Evolutionary conservation across 2,888 invertebrate species (phyloP).

Genomic region (Ormyrus labotus): DNA sequence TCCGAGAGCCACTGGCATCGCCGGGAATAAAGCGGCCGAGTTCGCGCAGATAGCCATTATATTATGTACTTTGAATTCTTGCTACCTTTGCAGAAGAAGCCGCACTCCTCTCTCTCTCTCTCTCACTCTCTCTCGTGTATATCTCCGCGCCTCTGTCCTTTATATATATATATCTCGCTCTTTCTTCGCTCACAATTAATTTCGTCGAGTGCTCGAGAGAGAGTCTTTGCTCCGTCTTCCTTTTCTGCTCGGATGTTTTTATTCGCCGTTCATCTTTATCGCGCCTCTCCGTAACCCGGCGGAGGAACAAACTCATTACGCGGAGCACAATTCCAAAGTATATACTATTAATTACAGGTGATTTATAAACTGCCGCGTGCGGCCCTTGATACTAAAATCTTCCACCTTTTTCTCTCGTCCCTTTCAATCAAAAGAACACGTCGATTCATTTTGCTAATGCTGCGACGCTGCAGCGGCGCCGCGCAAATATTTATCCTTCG

Average conservation of each 20-base stretch:
- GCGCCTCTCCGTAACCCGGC: background rate
- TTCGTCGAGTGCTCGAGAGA: constrained; percentile 49
- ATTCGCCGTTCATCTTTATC: constrained; percentile 25
- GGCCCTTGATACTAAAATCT: too few species aligned
- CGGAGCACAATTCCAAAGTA: constrained; percentile 4
- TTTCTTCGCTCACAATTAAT: constrained; percentile 52
- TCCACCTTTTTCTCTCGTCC: too few species aligned
- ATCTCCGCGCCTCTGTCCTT: constrained; percentile 27
- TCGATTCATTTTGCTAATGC: too few species aligned
- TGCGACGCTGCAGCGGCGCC: too few species aligned
- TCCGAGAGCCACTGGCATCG: constrained; percentile 47
- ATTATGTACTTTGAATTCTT: constrained; percentile 63
- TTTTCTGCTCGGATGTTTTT: constrained; percentile 40
- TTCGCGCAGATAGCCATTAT: constrained; percentile 61
- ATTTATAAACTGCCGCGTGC: background rate
- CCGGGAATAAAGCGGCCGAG: constrained; percentile 57
- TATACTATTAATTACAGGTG: background rate
- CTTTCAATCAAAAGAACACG: too few species aligned
- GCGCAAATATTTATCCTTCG: too few species aligned
- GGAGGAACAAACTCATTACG: constrained; percentile 37
- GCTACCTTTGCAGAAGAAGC: constrained; percentile 60
- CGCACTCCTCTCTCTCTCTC: constrained; percentile 35
- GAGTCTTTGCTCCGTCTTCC: constrained; percentile 35
- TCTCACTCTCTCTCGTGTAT: constrained; percentile 26
- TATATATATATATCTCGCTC: background rate